These are phyloP conservation scores for Micropoecilia bifurca DNA, from an alignment of 2,797 vertebrate genomes.

Conservation along the genomic window DNA sequence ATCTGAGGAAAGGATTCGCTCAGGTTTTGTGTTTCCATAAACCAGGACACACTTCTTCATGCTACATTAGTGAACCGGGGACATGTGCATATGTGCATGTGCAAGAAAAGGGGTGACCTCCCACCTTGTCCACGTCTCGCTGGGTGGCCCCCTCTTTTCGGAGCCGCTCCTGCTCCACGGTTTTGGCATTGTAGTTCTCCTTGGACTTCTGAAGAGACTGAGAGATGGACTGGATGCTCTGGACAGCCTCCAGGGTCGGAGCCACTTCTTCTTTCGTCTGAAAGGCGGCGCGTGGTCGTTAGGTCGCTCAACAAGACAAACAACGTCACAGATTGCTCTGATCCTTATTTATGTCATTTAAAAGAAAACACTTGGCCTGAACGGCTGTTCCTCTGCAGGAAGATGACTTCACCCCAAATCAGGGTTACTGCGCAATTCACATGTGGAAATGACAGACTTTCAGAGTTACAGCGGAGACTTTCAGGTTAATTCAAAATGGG, in stretches of 20 bases:
- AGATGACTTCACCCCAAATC: neutral
- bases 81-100: conserved; percentile 3
- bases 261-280: conserved; percentile 98
- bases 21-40: conserved; percentile 35
- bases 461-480: neutral
- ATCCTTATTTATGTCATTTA: neutral
- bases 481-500: no score
- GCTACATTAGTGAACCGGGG: conserved; percentile 42
- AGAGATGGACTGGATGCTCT: conserved; percentile 93
- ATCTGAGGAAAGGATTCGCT: conserved; percentile 30
- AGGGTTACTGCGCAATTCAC: neutral
- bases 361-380: conserved; percentile 5
- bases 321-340: conserved; percentile 6
- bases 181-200: conserved; percentile 94
- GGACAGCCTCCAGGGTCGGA: conserved; percentile 94
- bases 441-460: neutral
- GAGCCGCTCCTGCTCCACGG: conserved; percentile 92
- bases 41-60: conserved; percentile 47
- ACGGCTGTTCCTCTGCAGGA: neutral
- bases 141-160: conserved; percentile 97
- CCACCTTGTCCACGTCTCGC: conserved; percentile 96
- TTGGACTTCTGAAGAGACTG: conserved; percentile 96
- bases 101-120: conserved; percentile 37
- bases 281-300: conserved; percentile 4
- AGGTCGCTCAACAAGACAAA: conserved; percentile 1